Percentiles rank a stretch among this genome's conserved stretches.
These are phyloP conservation scores for Rhagologus leucostigma DNA, from an alignment of 2,113 vertebrate species.

Conservation along the genomic window DNA sequence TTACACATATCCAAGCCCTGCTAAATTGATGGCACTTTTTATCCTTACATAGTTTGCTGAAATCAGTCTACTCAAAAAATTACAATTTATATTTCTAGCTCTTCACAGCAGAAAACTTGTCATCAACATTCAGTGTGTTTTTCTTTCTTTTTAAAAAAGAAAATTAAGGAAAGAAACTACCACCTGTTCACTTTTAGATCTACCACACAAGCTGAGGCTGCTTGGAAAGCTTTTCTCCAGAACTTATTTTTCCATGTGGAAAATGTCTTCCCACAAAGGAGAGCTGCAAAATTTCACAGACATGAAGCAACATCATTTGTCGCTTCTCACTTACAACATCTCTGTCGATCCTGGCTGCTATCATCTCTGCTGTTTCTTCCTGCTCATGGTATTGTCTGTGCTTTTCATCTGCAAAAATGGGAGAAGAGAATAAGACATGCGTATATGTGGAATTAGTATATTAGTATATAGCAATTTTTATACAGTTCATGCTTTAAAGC, in stretches of 20 bases:
- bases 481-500: background rate
- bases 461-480: background rate
- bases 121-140: background rate
- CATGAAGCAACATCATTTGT: background rate
- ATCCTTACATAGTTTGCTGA: background rate
- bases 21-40: background rate
- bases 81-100: background rate
- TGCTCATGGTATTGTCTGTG: slow-evolving; percentile 67
- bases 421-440: background rate
- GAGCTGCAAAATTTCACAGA: background rate
- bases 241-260: background rate
- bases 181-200: background rate
- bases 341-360: slow-evolving; percentile 82
- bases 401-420: slow-evolving; percentile 74
- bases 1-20: background rate
- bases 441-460: background rate
- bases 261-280: background rate
- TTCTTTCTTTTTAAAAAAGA: background rate
- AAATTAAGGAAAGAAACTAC: background rate
- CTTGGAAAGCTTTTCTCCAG: background rate
- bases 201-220: background rate
- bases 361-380: slow-evolving; percentile 79
- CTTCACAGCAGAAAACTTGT: background rate
- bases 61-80: background rate
- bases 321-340: slow-evolving; percentile 83